A percentile compares a stretch with the other conserved stretches of the same genome.
Evolutionary conservation across 2,113 vertebrate species (phyloP).

Genomic region (Eulemur macaco): DNA sequence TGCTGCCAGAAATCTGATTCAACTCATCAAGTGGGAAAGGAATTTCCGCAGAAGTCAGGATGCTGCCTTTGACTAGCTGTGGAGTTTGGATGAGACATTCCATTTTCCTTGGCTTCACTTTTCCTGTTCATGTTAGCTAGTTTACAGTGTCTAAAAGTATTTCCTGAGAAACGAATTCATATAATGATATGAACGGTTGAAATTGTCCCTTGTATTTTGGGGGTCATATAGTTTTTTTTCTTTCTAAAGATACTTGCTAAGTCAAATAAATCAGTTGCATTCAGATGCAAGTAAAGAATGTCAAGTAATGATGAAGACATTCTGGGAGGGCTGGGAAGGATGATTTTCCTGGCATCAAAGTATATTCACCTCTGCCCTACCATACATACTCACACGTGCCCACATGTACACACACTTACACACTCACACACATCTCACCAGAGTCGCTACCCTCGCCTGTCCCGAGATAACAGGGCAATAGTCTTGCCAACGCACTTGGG

Average conservation of each 20-base stretch:
- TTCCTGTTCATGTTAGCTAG: not conserved
- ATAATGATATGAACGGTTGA: not conserved
- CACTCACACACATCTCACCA: not conserved
- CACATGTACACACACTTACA: not conserved
- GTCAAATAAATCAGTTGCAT: not conserved
- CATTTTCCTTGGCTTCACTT: not conserved
- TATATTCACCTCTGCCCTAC: not conserved
- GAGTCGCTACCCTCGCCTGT: not conserved
- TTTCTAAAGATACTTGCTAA: not conserved
- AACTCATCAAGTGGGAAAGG: not conserved
- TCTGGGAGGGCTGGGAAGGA: not conserved
- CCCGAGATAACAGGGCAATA: not conserved
- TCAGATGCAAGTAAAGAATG: not conserved
- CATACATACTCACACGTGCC: not conserved
- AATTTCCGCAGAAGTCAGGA: not conserved
- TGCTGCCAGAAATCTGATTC: not conserved
- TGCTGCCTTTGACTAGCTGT: not conserved
- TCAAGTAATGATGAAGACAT: too few species aligned
- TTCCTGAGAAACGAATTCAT: not conserved
- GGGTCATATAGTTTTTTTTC: not conserved
- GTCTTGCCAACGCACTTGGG: not conserved
- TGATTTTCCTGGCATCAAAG: not conserved
- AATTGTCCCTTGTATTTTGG: not conserved
- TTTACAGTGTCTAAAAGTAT: not conserved
- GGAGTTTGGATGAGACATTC: not conserved